These are phyloP conservation scores for Melieria omissa DNA, from an alignment of 2,888 invertebrate species.

Conservation along the genomic window DNA sequence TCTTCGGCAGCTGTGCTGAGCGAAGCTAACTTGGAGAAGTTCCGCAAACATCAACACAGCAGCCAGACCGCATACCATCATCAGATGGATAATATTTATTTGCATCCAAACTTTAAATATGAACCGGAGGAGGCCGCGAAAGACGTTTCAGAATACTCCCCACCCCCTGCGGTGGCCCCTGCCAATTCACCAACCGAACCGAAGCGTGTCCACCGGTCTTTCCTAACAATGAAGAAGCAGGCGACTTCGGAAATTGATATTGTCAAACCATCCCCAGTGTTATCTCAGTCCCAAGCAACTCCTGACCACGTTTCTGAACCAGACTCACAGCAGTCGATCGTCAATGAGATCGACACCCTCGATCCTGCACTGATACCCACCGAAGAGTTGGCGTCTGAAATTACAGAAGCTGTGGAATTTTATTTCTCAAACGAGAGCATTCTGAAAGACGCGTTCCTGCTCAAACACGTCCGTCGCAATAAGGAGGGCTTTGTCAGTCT, in stretches of 20 bases:
- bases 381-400: conserved; percentile 81
- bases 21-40: conserved; percentile 62
- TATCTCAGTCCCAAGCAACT: conserved; percentile 30
- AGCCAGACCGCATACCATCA: conserved; percentile 38
- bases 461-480: conserved; percentile 94
- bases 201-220: conserved; percentile 57
- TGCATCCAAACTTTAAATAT: conserved; percentile 60
- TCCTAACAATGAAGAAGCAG: conserved; percentile 55
- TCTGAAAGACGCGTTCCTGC: conserved; percentile 92
- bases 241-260: conserved; percentile 38
- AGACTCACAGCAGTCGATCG: conserved; percentile 37
- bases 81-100: conserved; percentile 57
- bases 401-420: conserved; percentile 90
- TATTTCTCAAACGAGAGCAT: conserved; percentile 97
- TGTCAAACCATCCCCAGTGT: background rate
- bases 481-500: conserved; percentile 96
- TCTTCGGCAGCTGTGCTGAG: conserved; percentile 50
- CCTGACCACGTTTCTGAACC: conserved; percentile 33
- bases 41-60: conserved; percentile 53
- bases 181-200: conserved; percentile 53
- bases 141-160: conserved; percentile 46
- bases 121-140: conserved; percentile 36
- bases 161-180: conserved; percentile 55
- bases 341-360: conserved; percentile 61
- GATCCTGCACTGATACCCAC: conserved; percentile 70